A percentile compares a stretch with the other conserved stretches of the same genome.
These are phyloP conservation scores for Tachysurus fulvidraco DNA, from an alignment of 2,113 vertebrate species.

Conservation along the genomic window DNA sequence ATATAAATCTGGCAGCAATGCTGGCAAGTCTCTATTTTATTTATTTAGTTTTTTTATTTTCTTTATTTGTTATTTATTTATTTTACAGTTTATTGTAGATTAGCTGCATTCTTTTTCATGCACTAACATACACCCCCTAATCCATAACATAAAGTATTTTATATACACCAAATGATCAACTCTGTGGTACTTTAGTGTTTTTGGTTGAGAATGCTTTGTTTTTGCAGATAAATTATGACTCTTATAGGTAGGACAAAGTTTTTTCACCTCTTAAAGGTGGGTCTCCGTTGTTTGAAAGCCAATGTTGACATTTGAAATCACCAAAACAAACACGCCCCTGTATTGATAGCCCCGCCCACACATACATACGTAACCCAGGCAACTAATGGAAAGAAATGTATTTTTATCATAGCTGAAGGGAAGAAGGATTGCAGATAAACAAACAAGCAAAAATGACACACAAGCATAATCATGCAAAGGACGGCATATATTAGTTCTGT, in stretches of 20 bases:
- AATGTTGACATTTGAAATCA: too few relatives aligned
- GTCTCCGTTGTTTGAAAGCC: too few relatives aligned
- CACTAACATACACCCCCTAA: background rate
- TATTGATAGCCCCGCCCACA: too few relatives aligned
- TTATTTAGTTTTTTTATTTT: background rate
- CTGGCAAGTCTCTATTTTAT: background rate
- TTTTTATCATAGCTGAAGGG: too few relatives aligned
- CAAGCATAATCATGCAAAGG: too few relatives aligned
- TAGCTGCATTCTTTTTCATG: background rate
- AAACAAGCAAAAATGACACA: too few relatives aligned
- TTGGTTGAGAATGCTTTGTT: background rate
- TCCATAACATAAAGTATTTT: background rate
- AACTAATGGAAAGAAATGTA: too few relatives aligned
- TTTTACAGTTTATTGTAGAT: background rate
- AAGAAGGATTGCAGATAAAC: too few relatives aligned
- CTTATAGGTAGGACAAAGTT: background rate
- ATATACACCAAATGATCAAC: background rate
- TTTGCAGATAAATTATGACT: background rate
- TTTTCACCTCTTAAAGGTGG: background rate
- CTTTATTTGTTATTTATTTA: background rate
- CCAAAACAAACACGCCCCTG: too few relatives aligned
- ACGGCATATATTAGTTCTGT: too few relatives aligned
- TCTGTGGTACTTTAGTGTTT: background rate
- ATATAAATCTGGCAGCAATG: background rate
- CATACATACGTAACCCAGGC: too few relatives aligned